These are phyloP conservation scores for Mionectes macconnelli DNA, from an alignment of 2,113 vertebrate species.

Conservation along the genomic window DNA sequence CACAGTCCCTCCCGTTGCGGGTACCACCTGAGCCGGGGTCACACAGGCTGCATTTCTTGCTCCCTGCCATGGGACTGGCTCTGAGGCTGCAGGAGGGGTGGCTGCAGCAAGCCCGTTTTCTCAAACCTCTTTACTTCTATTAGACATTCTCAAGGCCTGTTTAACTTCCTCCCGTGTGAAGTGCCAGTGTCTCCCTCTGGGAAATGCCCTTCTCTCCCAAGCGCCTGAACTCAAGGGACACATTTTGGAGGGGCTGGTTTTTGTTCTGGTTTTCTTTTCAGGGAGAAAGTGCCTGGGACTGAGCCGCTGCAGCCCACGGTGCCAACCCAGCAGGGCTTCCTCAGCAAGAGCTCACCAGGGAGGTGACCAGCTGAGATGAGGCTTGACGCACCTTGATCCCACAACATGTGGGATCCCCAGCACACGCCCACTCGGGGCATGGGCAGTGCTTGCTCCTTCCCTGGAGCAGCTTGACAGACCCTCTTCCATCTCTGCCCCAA, in stretches of 20 bases:
- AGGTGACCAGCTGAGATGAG: background rate
- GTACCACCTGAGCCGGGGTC: background rate
- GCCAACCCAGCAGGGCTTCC: background rate
- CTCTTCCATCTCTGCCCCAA: background rate
- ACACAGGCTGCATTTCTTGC: background rate
- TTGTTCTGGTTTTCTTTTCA: background rate
- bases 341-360: background rate
- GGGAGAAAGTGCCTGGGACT: background rate
- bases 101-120: background rate
- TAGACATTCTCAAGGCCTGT: background rate
- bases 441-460: rapidly evolving
- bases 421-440: background rate
- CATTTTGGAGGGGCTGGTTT: background rate
- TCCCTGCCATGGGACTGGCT: background rate
- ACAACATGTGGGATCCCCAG: rapidly evolving
- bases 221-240: background rate
- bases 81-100: background rate
- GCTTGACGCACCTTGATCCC: background rate
- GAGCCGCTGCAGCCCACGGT: rapidly evolving
- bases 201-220: background rate
- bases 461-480: background rate
- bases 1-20: background rate
- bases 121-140: background rate
- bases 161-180: background rate
- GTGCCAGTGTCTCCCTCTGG: background rate